A percentile compares a stretch with the other conserved stretches of the same genome.
These are phyloP conservation scores for Lepidochitona cinerea DNA, from an alignment of 2,888 invertebrate genomes.

Conservation along the genomic window DNA sequence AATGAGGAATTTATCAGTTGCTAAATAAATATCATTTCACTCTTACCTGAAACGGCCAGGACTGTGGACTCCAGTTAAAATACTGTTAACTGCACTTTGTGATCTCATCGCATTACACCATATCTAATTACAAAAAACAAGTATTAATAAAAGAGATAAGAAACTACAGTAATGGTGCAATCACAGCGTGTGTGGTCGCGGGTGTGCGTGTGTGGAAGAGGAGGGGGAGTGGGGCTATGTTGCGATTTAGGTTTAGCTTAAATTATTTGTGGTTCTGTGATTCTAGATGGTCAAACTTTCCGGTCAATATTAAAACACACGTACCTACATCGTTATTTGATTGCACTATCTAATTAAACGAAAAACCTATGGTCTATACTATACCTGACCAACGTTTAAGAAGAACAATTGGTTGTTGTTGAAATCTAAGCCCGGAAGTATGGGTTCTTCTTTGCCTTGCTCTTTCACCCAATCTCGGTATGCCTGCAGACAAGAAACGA, in stretches of 20 bases:
- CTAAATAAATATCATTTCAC: not conserved
- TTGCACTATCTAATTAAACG: too few species aligned
- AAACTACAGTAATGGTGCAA: not conserved
- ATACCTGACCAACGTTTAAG: conserved; percentile 60
- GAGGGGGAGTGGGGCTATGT: too few species aligned
- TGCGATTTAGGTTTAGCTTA: too few species aligned
- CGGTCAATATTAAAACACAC: too few species aligned
- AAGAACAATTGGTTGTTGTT: conserved; percentile 59
- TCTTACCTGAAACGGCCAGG: conserved; percentile 48
- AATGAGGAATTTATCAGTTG: too few species aligned
- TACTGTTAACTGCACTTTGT: conserved; percentile 34
- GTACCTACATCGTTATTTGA: too few species aligned
- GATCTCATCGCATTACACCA: conserved; percentile 42
- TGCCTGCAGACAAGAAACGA: conserved; percentile 28
- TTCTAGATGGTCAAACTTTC: too few species aligned
- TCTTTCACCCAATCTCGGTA: conserved; percentile 39
- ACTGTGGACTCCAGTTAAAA: conserved; percentile 50
- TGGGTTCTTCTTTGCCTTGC: conserved; percentile 39
- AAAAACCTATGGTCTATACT: too few species aligned
- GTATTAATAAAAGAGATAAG: not conserved
- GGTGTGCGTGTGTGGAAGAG: too few species aligned
- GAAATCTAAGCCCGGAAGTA: conserved; percentile 51
- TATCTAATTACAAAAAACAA: too few species aligned
- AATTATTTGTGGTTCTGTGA: too few species aligned
- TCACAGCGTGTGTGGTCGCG: not conserved